Conservation (phyloP, 2,888 invertebrate genomes). For the Ophion ventricosus region DNA sequence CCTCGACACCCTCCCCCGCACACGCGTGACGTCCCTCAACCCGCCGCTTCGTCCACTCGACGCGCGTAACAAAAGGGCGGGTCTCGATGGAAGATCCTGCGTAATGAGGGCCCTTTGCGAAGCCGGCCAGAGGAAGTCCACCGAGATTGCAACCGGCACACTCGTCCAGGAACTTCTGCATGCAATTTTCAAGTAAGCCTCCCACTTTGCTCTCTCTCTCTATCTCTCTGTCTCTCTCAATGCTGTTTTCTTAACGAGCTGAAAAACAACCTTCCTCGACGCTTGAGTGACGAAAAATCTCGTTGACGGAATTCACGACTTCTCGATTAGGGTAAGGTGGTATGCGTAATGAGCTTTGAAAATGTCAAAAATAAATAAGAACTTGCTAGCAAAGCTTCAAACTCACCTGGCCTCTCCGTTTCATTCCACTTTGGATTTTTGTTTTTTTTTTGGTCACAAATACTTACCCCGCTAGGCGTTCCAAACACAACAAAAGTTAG, state of each 20-base stretch:
- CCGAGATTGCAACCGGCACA: slow-evolving; percentile 76
- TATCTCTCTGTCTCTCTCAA: neutral
- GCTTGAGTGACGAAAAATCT: neutral
- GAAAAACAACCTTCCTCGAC: neutral
- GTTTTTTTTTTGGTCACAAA: no score
- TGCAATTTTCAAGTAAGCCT: slow-evolving; percentile 79
- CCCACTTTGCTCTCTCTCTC: slow-evolving; percentile 7
- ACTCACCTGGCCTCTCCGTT: no score
- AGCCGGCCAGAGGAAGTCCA: slow-evolving; percentile 85
- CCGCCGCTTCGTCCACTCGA: neutral
- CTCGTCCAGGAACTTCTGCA: slow-evolving; percentile 81
- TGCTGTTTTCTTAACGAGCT: neutral
- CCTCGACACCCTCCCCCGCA: slow-evolving; percentile 1
- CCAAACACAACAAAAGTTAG: no score
- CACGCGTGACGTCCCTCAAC: slow-evolving; percentile 23
- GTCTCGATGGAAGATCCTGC: slow-evolving; percentile 89
- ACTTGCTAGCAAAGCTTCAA: no score
- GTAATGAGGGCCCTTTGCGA: slow-evolving; percentile 90
- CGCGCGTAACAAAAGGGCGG: slow-evolving; percentile 85
- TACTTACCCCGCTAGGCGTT: no score
- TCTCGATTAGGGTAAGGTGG: no score
- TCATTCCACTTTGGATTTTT: no score
- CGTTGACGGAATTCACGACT: neutral
- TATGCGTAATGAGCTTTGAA: no score
- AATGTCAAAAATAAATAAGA: no score